phyloP scores from a whole-genome alignment of 1,140 invertebrate species.

The Nasonia longicornis region DNA sequence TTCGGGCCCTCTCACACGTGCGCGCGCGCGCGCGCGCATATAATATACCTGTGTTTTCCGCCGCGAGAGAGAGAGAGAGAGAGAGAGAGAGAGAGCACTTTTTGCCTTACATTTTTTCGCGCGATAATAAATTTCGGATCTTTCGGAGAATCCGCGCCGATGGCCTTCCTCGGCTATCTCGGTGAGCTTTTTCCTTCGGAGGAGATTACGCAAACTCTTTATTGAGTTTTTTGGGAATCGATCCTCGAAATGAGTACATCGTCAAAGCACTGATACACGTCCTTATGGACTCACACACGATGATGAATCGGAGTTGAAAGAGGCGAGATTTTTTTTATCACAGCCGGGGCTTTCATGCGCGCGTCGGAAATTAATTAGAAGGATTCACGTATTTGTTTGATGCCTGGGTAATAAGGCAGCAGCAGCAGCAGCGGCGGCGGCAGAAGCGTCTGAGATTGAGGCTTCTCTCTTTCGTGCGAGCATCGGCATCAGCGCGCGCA shows the following conservation, averaged over 20 bases:
- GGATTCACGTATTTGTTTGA: conserved; percentile 46
- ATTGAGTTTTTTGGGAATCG: background rate
- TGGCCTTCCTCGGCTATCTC: background rate
- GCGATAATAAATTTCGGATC: conserved; percentile 44
- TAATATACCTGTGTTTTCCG: conserved; percentile 31
- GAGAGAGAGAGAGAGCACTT: background rate
- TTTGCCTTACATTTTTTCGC: conserved; percentile 30
- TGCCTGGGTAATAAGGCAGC: conserved; percentile 40
- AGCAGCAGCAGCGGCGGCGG: conserved; percentile 4
- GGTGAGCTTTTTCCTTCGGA: background rate
- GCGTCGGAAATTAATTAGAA: conserved; percentile 47
- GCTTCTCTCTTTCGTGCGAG: conserved; percentile 28
- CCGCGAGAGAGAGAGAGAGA: background rate
- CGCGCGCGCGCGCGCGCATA: conserved; percentile 12
- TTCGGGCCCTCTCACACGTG: conserved; percentile 31
- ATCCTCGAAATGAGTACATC: no score
- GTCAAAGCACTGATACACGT: no score
- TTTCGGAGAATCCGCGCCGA: conserved; percentile 24
- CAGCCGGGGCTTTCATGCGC: conserved; percentile 6
- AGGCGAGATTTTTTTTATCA: background rate
- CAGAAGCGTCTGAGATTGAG: conserved; percentile 30
- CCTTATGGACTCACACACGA: no score
- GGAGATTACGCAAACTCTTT: conserved; percentile 34
- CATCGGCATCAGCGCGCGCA: background rate
- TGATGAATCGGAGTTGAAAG: no score